Evolutionary conservation across 1,140 invertebrate genomes (phyloP), one percentile per base, ranked within the genome.

Genomic region (Eulimnadia texana): DNA sequence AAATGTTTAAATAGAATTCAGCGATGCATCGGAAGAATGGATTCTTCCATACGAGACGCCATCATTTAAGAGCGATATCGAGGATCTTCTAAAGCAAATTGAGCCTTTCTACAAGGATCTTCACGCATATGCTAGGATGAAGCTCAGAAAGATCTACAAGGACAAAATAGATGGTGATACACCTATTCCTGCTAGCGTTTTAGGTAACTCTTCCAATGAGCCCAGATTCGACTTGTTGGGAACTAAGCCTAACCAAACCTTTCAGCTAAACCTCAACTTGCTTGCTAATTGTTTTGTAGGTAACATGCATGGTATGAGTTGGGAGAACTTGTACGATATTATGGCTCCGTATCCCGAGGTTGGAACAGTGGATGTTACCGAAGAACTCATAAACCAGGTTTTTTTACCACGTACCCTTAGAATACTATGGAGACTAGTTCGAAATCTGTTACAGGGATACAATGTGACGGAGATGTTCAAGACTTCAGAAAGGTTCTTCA

Each of bases 301-400:
- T 6, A 90, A 93, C 68, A 89, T 92, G 82, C 93, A 87, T 83
- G 86, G 78, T 0, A 89, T 93, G 70, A 85, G 84, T 11, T 93
- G 89, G 89, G 67, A 67, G 27, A 64, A 67, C 54, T 63, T 73
- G 42, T 68, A 67, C 54, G 51, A 64, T 20, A 28, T 68, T 10
- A 61, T 71, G 10, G 60, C 62, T 10, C 72, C 72, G 3, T 70
- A 59, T 52, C 67, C 68, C 47, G 61, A 67, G 22, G 64, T 61
- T 16, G 19, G 66, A 1, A 62, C 63, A 3, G 61, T 71, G 47
- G 71, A 73, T 54, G 66, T 72, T 10, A 68, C 69, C 3, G 59
- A 67, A n/a, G 65, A 54, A 19, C 50, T 70, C 16, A 52, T 57
- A 65, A 55, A 60, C 22, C 55, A 57, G 27, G 55, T 57, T n/a